These are phyloP conservation scores for Myotis davidii DNA, from an alignment of 2,113 vertebrate genomes.

Conservation along the genomic window DNA sequence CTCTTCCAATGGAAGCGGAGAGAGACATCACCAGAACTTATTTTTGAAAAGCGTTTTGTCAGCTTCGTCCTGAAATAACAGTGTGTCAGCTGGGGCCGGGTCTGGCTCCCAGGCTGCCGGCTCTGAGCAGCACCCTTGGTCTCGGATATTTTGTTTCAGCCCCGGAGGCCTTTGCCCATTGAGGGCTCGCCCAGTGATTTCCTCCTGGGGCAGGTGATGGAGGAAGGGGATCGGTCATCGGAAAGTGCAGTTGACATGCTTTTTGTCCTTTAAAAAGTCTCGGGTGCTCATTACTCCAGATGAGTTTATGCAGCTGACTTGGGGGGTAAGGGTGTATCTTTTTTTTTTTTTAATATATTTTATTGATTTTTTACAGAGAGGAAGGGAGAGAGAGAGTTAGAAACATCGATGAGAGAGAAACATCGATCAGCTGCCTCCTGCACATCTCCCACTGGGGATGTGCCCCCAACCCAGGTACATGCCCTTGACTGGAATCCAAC, in stretches of 20 bases:
- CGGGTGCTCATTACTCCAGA: neutral
- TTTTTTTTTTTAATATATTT: too few species aligned
- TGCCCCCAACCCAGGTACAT: too few species aligned
- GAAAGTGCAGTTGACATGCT: neutral
- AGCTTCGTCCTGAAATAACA: neutral
- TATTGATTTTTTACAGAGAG: too few species aligned
- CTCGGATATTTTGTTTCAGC: conserved; percentile 32
- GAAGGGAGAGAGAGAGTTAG: too few species aligned
- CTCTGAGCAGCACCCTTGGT: neutral
- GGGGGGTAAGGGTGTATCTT: neutral
- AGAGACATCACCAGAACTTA: too few species aligned
- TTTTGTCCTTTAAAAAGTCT: neutral
- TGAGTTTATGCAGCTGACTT: conserved; percentile 2
- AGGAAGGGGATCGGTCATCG: neutral
- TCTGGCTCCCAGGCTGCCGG: neutral
- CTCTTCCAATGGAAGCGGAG: neutral
- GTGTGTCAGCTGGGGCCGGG: neutral
- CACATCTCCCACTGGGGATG: too few species aligned
- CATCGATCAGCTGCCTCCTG: too few species aligned
- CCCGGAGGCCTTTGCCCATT: neutral
- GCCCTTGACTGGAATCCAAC: too few species aligned
- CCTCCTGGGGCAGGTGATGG: neutral
- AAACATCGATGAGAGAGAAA: too few species aligned
- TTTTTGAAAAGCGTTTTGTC: neutral
- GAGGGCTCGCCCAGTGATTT: neutral